A percentile compares a stretch with the other conserved stretches of the same genome.
These are phyloP conservation scores for Prolemur simus DNA, from an alignment of 2,113 vertebrate genomes.

Conservation along the genomic window DNA sequence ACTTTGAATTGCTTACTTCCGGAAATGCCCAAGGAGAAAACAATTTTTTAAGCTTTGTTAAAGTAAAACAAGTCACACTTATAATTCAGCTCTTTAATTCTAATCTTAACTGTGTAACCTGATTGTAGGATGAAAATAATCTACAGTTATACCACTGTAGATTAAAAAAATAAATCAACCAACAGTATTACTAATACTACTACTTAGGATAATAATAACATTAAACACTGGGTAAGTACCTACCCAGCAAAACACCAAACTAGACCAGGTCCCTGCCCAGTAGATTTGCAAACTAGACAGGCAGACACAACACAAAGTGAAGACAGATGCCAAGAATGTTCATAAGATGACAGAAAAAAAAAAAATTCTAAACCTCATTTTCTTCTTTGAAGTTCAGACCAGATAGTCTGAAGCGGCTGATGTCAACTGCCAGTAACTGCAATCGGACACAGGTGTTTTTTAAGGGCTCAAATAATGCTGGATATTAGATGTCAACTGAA, in stretches of 20 bases:
- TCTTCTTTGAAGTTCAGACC: background rate
- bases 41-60: background rate
- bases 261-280: background rate
- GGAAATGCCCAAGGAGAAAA: background rate
- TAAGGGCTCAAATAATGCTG: background rate
- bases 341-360: background rate
- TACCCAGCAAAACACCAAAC: background rate
- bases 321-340: background rate
- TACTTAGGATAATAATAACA: background rate
- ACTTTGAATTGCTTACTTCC: background rate
- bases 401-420: background rate
- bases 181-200: background rate
- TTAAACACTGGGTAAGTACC: background rate
- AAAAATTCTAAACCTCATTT: background rate
- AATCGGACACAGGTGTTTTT: conserved; percentile 15
- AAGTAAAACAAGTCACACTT: background rate
- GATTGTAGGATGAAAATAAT: background rate
- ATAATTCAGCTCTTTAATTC: background rate
- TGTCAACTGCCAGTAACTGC: background rate
- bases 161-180: background rate
- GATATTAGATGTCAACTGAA: background rate
- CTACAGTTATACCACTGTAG: background rate
- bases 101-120: background rate
- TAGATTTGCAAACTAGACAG: background rate
- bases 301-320: background rate